These are phyloP conservation scores for Myiopsitta monachus DNA, from an alignment of 2,113 vertebrate species.

Conservation along the genomic window DNA sequence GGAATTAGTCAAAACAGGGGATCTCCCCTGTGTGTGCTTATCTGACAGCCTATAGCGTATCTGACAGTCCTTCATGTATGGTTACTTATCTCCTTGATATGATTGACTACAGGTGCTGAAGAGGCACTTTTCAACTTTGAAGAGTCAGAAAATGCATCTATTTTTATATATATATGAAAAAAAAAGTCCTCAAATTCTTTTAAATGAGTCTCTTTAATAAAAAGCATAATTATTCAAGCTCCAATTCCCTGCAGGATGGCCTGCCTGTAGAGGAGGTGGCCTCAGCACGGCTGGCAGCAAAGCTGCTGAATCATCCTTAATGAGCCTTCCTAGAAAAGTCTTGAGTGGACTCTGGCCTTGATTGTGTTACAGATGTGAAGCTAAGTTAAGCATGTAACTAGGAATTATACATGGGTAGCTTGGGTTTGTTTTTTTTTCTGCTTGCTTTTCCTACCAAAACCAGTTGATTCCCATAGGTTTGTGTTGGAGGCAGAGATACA, in stretches of 20 bases:
- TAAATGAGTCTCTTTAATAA: not conserved
- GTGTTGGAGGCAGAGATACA: not conserved
- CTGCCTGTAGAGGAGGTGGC: not conserved
- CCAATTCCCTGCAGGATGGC: not conserved
- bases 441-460: not conserved
- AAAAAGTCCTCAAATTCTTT: not conserved
- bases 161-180: not conserved
- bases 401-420: not conserved
- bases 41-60: not conserved
- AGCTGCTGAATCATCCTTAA: not conserved
- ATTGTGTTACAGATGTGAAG: not conserved
- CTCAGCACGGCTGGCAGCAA: not conserved
- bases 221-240: not conserved
- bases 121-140: not conserved
- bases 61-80: rapidly evolving
- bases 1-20: not conserved
- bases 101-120: not conserved
- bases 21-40: not conserved
- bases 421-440: not conserved
- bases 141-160: not conserved
- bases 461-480: not conserved
- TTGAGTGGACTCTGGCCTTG: not conserved
- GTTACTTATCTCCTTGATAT: not conserved
- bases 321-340: not conserved
- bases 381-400: not conserved